Percentiles rank a stretch among this genome's conserved stretches.
phyloP scores from a whole-genome alignment of 2,888 invertebrate genomes.

The Dolichomitus sp. region DNA sequence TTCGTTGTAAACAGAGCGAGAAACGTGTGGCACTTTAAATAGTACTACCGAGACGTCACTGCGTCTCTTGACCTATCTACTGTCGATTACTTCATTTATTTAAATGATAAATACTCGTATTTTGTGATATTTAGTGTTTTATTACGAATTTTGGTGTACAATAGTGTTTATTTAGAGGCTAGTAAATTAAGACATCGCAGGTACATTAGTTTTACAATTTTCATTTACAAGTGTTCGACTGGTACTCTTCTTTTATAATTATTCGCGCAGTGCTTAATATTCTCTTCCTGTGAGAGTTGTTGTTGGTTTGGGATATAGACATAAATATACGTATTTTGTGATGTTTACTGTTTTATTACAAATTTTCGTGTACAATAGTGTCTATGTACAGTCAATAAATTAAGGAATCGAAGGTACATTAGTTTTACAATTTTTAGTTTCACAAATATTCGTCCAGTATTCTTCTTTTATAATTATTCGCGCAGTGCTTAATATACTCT shows the following conservation, averaged over 20 bases:
- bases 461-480: neutral
- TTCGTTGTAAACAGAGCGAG: slow-evolving; percentile 34
- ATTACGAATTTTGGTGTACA: neutral
- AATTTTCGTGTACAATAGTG: neutral
- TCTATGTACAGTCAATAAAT: neutral
- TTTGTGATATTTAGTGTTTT: neutral
- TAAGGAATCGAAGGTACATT: neutral
- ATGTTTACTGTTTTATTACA: neutral
- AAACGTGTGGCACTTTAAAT: neutral
- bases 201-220: neutral
- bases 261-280: neutral
- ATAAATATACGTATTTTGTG: neutral
- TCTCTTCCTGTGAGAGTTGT: neutral
- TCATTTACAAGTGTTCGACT: neutral
- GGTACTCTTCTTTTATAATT: neutral
- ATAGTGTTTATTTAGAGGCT: no score
- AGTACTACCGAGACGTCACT: neutral
- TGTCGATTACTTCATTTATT: neutral
- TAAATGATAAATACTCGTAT: neutral
- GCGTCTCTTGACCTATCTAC: neutral
- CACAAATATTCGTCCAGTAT: neutral
- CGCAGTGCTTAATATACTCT: neutral
- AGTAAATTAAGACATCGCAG: neutral
- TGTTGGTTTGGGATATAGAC: slow-evolving; percentile 33
- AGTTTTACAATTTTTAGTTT: neutral